A percentile compares a stretch with the other conserved stretches of the same genome.
Conservation (phyloP, 2,888 invertebrate genomes). For the Conistra vaccinii region DNA sequence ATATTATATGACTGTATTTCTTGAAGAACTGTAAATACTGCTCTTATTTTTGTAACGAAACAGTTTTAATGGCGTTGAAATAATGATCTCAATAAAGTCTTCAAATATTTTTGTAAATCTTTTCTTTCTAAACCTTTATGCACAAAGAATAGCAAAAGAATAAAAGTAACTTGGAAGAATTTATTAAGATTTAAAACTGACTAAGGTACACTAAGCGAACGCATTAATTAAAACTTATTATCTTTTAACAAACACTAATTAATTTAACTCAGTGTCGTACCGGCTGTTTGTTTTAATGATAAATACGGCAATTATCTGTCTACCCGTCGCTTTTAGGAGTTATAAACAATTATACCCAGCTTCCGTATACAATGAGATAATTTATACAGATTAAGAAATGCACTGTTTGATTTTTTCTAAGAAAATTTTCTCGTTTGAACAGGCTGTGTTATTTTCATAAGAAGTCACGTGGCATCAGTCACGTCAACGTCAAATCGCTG, state of each 20-base stretch:
- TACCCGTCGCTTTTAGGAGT: constrained; percentile 51
- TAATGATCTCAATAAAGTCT: background rate
- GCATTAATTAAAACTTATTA: constrained; percentile 67
- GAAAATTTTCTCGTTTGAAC: background rate
- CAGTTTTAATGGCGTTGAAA: background rate
- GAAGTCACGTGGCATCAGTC: no score
- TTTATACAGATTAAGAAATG: constrained; percentile 29
- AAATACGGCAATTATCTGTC: constrained; percentile 73
- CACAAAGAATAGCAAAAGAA: constrained; percentile 5
- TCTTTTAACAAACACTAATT: constrained; percentile 72
- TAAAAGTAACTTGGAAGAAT: constrained; percentile 24
- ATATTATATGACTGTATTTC: background rate
- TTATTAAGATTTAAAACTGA: constrained; percentile 55
- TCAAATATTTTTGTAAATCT: background rate
- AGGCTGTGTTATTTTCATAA: background rate
- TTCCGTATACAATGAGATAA: constrained; percentile 20
- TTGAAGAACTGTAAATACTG: background rate
- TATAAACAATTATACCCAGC: constrained; percentile 40
- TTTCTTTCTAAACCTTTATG: background rate
- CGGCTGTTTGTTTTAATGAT: constrained; percentile 75
- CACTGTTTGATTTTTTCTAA: background rate
- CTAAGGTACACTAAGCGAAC: constrained; percentile 45
- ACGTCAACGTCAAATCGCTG: no score
- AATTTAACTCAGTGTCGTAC: constrained; percentile 73
- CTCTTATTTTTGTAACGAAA: background rate